Conservation (phyloP, 2,797 vertebrate genomes). For the Scleropages formosus region DNA sequence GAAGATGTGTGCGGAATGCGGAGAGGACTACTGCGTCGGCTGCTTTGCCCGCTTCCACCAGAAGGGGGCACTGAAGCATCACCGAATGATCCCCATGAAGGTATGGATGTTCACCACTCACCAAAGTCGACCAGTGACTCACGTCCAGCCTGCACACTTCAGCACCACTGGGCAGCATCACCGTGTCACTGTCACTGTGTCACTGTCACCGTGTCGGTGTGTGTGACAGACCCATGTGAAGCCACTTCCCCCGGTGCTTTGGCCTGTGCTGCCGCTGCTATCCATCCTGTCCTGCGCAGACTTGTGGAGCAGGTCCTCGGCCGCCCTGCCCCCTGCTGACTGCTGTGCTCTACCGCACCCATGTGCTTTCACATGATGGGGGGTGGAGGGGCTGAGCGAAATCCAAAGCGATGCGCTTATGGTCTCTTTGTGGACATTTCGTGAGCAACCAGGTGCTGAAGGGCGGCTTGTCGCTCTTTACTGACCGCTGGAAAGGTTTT, state of each 20-base stretch:
- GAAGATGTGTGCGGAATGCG: slow-evolving; percentile 76
- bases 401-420: too few species aligned
- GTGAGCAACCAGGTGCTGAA: too few species aligned
- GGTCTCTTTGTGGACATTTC: too few species aligned
- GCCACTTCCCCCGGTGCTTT: not conserved
- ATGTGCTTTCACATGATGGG: too few species aligned
- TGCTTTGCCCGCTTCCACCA: slow-evolving; percentile 81
- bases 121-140: not conserved
- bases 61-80: slow-evolving; percentile 86
- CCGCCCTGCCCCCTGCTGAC: not conserved
- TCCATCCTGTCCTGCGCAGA: too few species aligned
- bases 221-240: too few species aligned
- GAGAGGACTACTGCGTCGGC: slow-evolving; percentile 75
- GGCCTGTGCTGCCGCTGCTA: not conserved
- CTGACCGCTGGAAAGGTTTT: too few species aligned
- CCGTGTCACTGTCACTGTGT: not conserved
- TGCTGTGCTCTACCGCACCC: too few species aligned
- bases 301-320: not conserved
- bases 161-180: not conserved
- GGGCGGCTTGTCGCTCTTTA: too few species aligned
- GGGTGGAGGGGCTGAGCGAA: too few species aligned
- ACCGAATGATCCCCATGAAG: slow-evolving; percentile 74
- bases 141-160: not conserved
- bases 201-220: slow-evolving; percentile 13
- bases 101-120: slow-evolving; percentile 50